Evolutionary conservation across 1,140 invertebrate species (phyloP).

Genomic region (Trichonephila inaurata): DNA sequence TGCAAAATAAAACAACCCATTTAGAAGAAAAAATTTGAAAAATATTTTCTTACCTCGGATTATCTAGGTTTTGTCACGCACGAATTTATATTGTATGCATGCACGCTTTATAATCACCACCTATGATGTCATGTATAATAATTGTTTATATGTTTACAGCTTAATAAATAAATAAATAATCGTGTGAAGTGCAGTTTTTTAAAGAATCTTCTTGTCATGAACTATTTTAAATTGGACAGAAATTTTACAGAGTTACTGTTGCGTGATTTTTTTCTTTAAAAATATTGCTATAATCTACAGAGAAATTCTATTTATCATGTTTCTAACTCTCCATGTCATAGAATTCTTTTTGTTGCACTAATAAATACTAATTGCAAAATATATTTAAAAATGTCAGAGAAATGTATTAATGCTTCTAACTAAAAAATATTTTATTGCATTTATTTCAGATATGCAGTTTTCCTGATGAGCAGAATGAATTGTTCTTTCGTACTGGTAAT

Average conservation of each 20-base stretch:
- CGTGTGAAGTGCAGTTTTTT: background rate
- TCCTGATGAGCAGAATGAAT: no score
- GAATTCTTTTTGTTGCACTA: no score
- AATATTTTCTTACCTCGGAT: background rate
- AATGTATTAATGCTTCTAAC: no score
- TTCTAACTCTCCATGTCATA: no score
- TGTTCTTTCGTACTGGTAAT: no score
- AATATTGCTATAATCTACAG: no score
- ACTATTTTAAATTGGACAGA: background rate
- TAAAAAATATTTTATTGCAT: no score
- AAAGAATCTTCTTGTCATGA: background rate
- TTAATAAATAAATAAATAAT: conserved; percentile 2
- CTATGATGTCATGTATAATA: background rate
- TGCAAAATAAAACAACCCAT: conserved; percentile 1
- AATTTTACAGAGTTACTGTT: background rate
- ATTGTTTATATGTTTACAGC: conserved; percentile 6
- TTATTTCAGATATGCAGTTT: no score
- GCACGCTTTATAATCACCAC: background rate
- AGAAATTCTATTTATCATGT: no score
- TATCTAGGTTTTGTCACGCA: conserved; percentile 7
- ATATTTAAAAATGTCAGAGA: no score
- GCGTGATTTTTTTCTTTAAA: no score
- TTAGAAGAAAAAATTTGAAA: background rate
- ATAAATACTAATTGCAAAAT: no score
- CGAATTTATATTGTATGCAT: background rate